Conservation (phyloP, 2,888 invertebrate species). For the Dioctria linearis region DNA sequence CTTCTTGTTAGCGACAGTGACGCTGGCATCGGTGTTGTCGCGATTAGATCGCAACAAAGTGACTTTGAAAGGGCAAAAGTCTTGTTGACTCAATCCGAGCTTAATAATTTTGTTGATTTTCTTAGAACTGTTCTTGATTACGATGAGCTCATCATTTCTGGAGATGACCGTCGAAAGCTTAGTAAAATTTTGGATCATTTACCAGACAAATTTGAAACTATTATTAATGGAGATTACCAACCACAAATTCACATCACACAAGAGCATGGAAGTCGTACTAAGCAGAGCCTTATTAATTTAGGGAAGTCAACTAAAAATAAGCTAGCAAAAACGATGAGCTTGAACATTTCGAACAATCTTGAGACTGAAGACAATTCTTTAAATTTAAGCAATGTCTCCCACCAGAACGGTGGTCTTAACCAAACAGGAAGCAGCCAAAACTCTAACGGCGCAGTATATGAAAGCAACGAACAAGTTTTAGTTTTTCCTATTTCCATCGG, state of each 20-base stretch:
- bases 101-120: conserved; percentile 76
- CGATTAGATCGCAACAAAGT: conserved; percentile 71
- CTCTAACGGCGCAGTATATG: conserved; percentile 55
- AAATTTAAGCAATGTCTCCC: conserved; percentile 22
- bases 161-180: conserved; percentile 71
- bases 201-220: conserved; percentile 66
- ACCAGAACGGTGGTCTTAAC: conserved; percentile 45
- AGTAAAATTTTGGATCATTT: conserved; percentile 71
- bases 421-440: conserved; percentile 63
- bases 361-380: conserved; percentile 56
- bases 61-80: conserved; percentile 78
- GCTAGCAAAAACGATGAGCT: conserved; percentile 68
- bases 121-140: conserved; percentile 71
- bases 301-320: conserved; percentile 70
- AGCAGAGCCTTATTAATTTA: conserved; percentile 66
- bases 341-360: conserved; percentile 61
- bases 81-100: conserved; percentile 79
- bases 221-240: conserved; percentile 60
- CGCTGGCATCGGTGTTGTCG: conserved; percentile 67
- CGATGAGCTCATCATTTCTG: conserved; percentile 66
- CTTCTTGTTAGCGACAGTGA: conserved; percentile 72
- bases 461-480: conserved; percentile 74
- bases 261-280: conserved; percentile 61
- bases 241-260: conserved; percentile 29
- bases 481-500: conserved; percentile 78